Evolutionary conservation across 2,888 invertebrate species (phyloP), one percentile per base, ranked within the genome.

Genomic region (Drosophila birchii): DNA sequence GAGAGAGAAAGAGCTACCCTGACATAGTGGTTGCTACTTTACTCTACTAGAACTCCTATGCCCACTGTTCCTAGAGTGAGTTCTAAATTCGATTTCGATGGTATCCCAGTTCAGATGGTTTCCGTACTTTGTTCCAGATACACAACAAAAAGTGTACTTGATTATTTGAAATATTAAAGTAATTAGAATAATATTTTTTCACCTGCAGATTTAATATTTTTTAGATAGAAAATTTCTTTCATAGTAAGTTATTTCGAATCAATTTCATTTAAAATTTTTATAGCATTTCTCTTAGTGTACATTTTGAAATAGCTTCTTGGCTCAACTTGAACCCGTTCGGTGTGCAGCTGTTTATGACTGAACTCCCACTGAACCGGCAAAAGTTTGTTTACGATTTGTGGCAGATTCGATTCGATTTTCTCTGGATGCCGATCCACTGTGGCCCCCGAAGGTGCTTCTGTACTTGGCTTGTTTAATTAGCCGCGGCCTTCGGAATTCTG

Each of bases 21-120:
- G 16, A 55, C 51, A 69, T 57, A 78, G 81, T 78, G 81, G 89
- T 76, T 74, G 81, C 14, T 49, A 43, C 61, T 29, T 44, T 45
- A 43, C 61, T 29, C 41, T 45, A 34, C 54, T 44, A 32, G 44
- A 45, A 39, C 55, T 38, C 51, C 20, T 16, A n/a, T 45, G 68
- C 39, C 41, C 41, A 60, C 62, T 60, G 53, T 23, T 56, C 51
- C 53, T 59, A 62, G n/a, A 58, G 64, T 67, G 70, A 64, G 58
- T 53, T 63, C 58, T 60, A 32, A 18, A 62, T 58, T 54, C 61
- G 39, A 68, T 41, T 62, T 47, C 7, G 29, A 29, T 9, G n/a
- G n/a, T 14, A 63, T 62, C 56, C n/a, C 53, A 54, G 68, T 43
- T 45, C 18, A 45, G 18, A 34, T 51, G 36, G 62, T 26, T 34